Evolutionary conservation across 2,888 invertebrate species (phyloP).

Genomic region (Apamea sordens): DNA sequence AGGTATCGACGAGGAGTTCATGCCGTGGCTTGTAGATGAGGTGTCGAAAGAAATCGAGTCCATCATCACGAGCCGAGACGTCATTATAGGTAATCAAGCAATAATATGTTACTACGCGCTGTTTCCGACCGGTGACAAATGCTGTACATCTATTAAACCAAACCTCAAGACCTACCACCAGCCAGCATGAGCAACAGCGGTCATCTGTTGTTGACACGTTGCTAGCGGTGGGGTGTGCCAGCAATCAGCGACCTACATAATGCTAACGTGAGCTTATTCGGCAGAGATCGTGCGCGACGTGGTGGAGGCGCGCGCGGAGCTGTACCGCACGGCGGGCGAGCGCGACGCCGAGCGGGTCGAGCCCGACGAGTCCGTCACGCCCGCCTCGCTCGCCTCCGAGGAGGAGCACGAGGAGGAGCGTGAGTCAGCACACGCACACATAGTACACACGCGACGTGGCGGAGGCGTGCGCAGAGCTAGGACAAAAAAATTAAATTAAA

Average conservation of each 20-base stretch:
- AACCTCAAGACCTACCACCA: not conserved
- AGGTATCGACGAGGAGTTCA: constrained; percentile 95
- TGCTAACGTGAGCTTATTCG: constrained; percentile 1
- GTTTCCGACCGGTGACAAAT: no score
- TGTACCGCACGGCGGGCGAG: constrained; percentile 87
- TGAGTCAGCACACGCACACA: constrained; percentile 49
- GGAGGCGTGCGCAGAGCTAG: not conserved
- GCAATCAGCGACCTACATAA: no score
- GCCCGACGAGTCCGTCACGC: constrained; percentile 74
- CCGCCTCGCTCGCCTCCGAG: constrained; percentile 68
- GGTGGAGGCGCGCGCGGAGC: constrained; percentile 93
- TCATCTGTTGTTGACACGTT: not conserved
- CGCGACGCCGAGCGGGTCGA: constrained; percentile 69
- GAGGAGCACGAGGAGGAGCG: constrained; percentile 75
- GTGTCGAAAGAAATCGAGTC: constrained; percentile 95
- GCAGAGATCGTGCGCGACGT: constrained; percentile 94
- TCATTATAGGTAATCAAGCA: constrained; percentile 91
- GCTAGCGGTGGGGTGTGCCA: not conserved
- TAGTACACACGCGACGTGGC: not conserved
- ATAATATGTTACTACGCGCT: not conserved
- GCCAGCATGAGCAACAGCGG: not conserved
- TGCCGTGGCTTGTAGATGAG: constrained; percentile 96
- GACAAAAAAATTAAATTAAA: no score
- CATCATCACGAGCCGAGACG: constrained; percentile 94
- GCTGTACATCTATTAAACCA: no score